These are phyloP conservation scores for Polydrusus cervinus DNA, from an alignment of 2,888 invertebrate genomes.

Conservation along the genomic window DNA sequence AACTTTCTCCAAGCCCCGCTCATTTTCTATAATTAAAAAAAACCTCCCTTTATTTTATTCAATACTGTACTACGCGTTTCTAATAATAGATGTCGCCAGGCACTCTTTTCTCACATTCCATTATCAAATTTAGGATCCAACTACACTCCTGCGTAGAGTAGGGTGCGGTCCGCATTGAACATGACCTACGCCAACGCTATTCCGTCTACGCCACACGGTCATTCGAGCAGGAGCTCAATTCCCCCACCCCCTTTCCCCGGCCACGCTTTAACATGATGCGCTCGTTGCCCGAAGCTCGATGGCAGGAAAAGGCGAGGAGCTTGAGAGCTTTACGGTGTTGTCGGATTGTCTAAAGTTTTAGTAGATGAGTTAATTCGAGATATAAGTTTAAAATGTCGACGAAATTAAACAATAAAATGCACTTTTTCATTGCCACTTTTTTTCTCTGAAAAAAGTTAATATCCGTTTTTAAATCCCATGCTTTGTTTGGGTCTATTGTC, in stretches of 20 bases:
- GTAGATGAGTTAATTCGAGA: background rate
- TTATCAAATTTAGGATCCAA: slow-evolving; percentile 7
- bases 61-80: slow-evolving; percentile 3
- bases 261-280: slow-evolving; percentile 15
- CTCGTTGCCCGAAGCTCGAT: slow-evolving; percentile 15
- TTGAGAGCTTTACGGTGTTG: slow-evolving; percentile 10
- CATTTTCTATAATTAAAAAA: background rate
- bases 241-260: background rate
- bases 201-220: slow-evolving; percentile 31
- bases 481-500: no score
- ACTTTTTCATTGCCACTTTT: no score
- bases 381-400: no score
- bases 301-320: slow-evolving; percentile 10
- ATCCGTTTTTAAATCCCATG: no score
- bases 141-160: slow-evolving; percentile 21
- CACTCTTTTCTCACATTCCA: slow-evolving; percentile 18
- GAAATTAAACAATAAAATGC: no score
- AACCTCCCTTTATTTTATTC: background rate
- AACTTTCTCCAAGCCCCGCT: background rate
- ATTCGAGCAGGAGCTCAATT: slow-evolving; percentile 18
- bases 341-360: background rate
- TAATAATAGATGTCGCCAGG: slow-evolving; percentile 29
- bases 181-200: slow-evolving; percentile 30
- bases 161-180: slow-evolving; percentile 29
- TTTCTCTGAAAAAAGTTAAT: no score